Evolutionary conservation across 2,113 vertebrate genomes (phyloP).

Genomic region (Amazona vittata): DNA sequence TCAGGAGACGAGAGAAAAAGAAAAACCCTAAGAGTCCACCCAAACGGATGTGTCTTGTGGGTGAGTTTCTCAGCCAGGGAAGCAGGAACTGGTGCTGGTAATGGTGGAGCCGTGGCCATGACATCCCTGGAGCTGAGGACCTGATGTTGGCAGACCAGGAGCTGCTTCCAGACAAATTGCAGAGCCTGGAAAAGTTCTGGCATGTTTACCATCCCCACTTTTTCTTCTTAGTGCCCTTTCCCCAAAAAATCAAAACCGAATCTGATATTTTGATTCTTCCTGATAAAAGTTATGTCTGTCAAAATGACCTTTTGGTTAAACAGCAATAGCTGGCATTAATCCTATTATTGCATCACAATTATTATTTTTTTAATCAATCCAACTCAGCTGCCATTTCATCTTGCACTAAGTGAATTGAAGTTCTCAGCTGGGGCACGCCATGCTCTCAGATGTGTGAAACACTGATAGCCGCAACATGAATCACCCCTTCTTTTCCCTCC

Average conservation of each 20-base stretch:
- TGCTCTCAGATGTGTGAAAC: conserved; percentile 25
- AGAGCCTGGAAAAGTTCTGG: not conserved
- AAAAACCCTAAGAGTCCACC: not conserved
- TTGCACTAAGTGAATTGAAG: conserved; percentile 60
- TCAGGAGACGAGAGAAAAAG: not conserved
- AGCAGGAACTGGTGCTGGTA: not conserved
- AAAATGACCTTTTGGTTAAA: conserved; percentile 57
- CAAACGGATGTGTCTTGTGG: not conserved
- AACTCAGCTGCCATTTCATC: conserved; percentile 54
- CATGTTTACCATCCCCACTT: not conserved
- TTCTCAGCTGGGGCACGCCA: conserved; percentile 39
- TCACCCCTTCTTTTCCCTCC: conserved; percentile 7
- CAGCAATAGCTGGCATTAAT: conserved; percentile 48
- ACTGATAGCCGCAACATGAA: not conserved
- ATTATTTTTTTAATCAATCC: conserved; percentile 37
- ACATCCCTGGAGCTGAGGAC: not conserved
- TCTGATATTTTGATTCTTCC: conserved; percentile 1
- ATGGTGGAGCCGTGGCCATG: rapidly evolving
- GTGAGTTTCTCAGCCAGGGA: not conserved
- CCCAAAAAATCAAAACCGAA: not conserved
- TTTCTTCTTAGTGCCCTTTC: not conserved
- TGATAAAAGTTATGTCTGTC: conserved; percentile 26
- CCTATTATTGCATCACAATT: conserved; percentile 12
- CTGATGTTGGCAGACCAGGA: not conserved
- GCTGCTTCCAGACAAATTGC: not conserved